Percentiles rank a stretch among this genome's conserved stretches.
Evolutionary conservation across 2,797 vertebrate species (phyloP).

Genomic region (Amazonetta brasiliensis): DNA sequence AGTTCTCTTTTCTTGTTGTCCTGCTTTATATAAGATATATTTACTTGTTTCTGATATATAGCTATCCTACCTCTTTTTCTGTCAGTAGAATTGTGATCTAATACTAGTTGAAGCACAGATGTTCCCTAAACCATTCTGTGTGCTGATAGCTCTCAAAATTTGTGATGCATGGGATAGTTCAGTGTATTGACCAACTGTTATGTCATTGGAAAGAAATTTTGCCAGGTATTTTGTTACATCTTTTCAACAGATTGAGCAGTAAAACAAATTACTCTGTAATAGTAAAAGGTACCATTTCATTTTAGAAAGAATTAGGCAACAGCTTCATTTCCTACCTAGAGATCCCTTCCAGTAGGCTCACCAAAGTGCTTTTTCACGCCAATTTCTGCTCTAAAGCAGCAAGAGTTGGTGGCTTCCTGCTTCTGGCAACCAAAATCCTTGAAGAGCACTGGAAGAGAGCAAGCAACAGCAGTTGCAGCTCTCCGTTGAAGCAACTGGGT

Average conservation of each 20-base stretch:
- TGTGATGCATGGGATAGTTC: constrained; percentile 45
- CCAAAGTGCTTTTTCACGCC: not conserved
- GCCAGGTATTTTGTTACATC: constrained; percentile 16
- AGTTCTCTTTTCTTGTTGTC: not conserved
- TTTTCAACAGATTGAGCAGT: constrained; percentile 18
- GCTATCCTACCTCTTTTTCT: not conserved
- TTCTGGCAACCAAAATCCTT: not conserved
- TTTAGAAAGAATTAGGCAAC: not conserved
- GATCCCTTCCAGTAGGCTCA: not conserved
- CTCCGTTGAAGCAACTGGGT: not conserved
- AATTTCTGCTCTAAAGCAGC: not conserved
- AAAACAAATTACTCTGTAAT: constrained; percentile 26
- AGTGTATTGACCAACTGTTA: not conserved
- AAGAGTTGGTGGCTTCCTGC: not conserved
- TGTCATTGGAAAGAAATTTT: constrained; percentile 41
- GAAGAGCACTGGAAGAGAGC: not conserved
- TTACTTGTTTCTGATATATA: constrained; percentile 2
- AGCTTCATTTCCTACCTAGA: not conserved
- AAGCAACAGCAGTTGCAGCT: not conserved
- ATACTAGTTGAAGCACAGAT: not conserved
- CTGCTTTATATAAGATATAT: not conserved
- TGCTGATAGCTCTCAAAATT: constrained; percentile 2
- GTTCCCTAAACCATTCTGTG: not conserved
- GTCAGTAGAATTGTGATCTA: constrained; percentile 11
- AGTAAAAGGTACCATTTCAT: not conserved